Base-by-base conservation (phyloP, 2,113 vertebrate genomes). In the Noctilio leporinus region DNA sequence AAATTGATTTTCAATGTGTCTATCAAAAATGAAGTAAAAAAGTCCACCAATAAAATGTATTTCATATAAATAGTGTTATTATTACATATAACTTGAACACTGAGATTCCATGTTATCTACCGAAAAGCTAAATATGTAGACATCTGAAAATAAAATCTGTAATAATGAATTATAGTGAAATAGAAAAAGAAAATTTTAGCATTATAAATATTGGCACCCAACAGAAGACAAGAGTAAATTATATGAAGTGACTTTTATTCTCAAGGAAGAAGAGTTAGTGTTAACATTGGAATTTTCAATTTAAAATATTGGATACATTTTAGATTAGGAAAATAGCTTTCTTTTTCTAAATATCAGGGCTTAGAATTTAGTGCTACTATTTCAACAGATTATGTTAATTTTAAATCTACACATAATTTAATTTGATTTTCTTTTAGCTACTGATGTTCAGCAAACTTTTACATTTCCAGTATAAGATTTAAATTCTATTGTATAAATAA, bases 61-160 rank as follows among this genome's bases (percentile, higher is more conserved):
- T 93, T 86, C 64, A 80, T 59, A 84, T 15, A 89, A 89, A 96
- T 73, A 38, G 49, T 88, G 33, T 38, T 85, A 78, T 92, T 80
- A 87, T 94, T 92, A 92, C 53, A 89, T 22, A 67, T 53, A 96
- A 86, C 95, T 87, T 93, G 78, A 89, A 93, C 93, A 93, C 51
- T 86, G 57, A 88, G 65, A 72, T 22, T 94, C 45, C 16, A 73
- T 62, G 86, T 20, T n/a, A 87, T 96, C 69, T 84, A 65, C 51
- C 59, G 89, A 45, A 14, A 87, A 96, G 78, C 57, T 51, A 91
- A 43, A 81, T 94, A 93, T 57, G 15, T 69, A 89, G 70, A 89
- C 62, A 93, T 82, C 59, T 88, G 14, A 93, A 92, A 96, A 95
- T 81, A 59, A 92, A 96, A 95, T 82, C 33, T 84, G 1, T 75